Percentiles rank a stretch among this genome's conserved stretches.
Evolutionary conservation across 1,140 invertebrate genomes (phyloP).

Genomic region (Lycorma delicatula): DNA sequence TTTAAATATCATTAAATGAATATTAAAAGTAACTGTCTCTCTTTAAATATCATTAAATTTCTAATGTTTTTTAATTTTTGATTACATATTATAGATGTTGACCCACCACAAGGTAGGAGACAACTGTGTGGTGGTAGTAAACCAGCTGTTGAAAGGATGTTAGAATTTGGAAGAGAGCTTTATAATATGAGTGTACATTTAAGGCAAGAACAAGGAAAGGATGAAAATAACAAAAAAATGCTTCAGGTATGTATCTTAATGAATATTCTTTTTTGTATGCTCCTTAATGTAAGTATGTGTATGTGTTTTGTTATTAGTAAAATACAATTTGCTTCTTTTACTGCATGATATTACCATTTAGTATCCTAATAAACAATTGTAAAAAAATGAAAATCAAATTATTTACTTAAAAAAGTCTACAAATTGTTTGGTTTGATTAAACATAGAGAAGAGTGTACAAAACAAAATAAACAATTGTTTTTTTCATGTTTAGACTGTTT

Average conservation of each 20-base stretch:
- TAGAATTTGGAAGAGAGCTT: conserved; percentile 88
- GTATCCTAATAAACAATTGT: too few relatives aligned
- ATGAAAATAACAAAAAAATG: conserved; percentile 86
- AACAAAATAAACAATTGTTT: too few relatives aligned
- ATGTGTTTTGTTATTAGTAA: too few relatives aligned
- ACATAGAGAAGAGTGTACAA: too few relatives aligned
- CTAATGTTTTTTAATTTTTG: conserved; percentile 3
- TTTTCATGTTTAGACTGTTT: too few relatives aligned
- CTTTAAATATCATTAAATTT: neutral
- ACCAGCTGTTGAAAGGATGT: conserved; percentile 78
- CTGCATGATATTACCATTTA: too few relatives aligned
- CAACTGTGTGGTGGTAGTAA: conserved; percentile 64
- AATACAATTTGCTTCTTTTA: too few relatives aligned
- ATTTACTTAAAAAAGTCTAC: too few relatives aligned
- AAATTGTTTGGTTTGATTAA: too few relatives aligned
- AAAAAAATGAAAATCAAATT: too few relatives aligned
- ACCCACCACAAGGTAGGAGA: conserved; percentile 16
- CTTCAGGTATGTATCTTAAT: conserved; percentile 54
- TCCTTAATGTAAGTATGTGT: too few relatives aligned
- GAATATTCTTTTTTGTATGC: too few relatives aligned
- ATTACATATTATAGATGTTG: conserved; percentile 24
- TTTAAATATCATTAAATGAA: neutral
- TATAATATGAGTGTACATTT: conserved; percentile 83
- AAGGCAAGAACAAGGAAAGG: conserved; percentile 70
- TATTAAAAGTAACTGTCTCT: neutral